phyloP scores from a whole-genome alignment of 2,113 vertebrate species.

The Petrocephalus zakoni region DNA sequence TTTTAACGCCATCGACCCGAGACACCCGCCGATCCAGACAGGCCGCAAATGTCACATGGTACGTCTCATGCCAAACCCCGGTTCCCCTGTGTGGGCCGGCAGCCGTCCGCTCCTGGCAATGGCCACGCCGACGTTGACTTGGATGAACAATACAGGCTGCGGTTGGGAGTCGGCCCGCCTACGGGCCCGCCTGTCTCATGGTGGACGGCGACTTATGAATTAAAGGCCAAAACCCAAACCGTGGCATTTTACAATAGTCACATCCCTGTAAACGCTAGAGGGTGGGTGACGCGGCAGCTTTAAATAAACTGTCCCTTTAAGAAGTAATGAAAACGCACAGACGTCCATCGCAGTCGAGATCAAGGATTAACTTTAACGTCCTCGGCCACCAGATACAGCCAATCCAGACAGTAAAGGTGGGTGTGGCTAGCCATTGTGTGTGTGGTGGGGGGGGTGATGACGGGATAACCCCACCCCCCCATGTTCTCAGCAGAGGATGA shows the following conservation, averaged over 20 bases:
- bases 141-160: not conserved
- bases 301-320: not conserved
- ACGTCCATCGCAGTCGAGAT: slow-evolving; percentile 32
- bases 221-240: not conserved
- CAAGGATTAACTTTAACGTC: slow-evolving; percentile 21
- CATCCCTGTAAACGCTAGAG: not conserved
- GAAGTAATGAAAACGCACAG: slow-evolving; percentile 12
- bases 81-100: not conserved
- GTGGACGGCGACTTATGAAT: not conserved
- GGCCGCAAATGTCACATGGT: too few relatives aligned
- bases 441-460: slow-evolving; percentile 38
- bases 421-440: not conserved
- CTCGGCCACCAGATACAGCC: slow-evolving; percentile 33
- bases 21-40: too few relatives aligned
- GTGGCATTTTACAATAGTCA: not conserved
- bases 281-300: not conserved
- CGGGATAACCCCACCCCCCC: slow-evolving; percentile 8
- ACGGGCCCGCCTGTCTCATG: not conserved
- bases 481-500: not conserved
- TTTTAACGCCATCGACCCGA: not conserved
- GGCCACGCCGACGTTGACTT: not conserved
- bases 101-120: not conserved
- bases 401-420: slow-evolving; percentile 33
- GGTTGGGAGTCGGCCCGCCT: not conserved
- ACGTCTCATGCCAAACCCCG: not conserved